Conservation (phyloP, 2,888 invertebrate species). For the Rhabditophanes sp. region DNA sequence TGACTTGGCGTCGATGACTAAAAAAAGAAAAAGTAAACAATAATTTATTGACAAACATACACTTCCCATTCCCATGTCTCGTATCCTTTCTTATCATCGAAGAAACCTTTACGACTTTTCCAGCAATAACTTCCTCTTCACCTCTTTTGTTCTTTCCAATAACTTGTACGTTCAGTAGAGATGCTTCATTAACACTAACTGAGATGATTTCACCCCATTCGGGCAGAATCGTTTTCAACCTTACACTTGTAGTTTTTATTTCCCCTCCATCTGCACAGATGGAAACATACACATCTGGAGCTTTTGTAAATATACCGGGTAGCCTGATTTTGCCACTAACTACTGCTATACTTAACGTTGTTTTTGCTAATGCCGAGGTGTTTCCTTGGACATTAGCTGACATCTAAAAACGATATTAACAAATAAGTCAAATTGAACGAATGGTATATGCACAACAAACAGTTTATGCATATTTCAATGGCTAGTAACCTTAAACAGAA, state of each 20-base stretch:
- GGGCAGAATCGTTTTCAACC: constrained; percentile 36
- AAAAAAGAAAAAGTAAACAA: constrained; percentile 6
- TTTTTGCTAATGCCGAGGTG: too few relatives aligned
- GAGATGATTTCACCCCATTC: constrained; percentile 39
- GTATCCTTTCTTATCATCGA: constrained; percentile 27
- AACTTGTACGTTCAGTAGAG: constrained; percentile 23
- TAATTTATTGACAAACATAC: constrained; percentile 14
- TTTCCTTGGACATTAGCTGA: too few relatives aligned
- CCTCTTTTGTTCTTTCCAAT: constrained; percentile 37
- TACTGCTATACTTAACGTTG: too few relatives aligned
- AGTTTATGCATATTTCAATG: too few relatives aligned
- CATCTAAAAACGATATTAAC: too few relatives aligned
- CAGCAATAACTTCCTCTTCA: constrained; percentile 35
- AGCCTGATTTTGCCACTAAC: too few relatives aligned
- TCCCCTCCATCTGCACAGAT: constrained; percentile 19
- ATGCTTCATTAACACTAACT: constrained; percentile 23
- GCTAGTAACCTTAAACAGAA: too few relatives aligned
- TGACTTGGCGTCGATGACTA: constrained; percentile 23
- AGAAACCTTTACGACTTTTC: constrained; percentile 31
- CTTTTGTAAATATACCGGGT: constrained; percentile 20
- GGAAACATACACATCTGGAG: constrained; percentile 38
- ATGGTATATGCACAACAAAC: too few relatives aligned
- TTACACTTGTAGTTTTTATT: constrained; percentile 25
- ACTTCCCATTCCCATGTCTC: constrained; percentile 32
- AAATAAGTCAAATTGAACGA: too few relatives aligned